These are phyloP conservation scores for Coelinius sp. DNA, from an alignment of 2,888 invertebrate genomes.

Conservation along the genomic window DNA sequence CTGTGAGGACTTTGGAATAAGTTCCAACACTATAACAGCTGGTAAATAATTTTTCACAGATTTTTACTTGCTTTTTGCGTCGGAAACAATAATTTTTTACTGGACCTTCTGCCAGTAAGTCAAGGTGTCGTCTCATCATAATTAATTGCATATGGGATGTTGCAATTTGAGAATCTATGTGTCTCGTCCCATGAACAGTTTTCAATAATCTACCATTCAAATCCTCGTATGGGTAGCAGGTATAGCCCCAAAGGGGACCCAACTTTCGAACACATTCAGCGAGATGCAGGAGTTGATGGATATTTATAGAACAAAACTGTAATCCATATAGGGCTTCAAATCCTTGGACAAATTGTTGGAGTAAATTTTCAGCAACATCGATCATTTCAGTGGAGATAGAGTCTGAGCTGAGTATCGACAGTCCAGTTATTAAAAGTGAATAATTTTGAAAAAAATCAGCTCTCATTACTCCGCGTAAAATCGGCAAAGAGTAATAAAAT, in stretches of 20 bases:
- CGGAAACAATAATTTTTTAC: slow-evolving; percentile 38
- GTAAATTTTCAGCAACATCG: slow-evolving; percentile 22
- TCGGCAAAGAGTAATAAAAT: slow-evolving; percentile 38
- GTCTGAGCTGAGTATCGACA: slow-evolving; percentile 34
- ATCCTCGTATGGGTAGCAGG: slow-evolving; percentile 44
- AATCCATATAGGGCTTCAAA: slow-evolving; percentile 39
- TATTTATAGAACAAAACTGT: slow-evolving; percentile 40
- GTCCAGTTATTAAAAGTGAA: slow-evolving; percentile 14
- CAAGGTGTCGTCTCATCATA: slow-evolving; percentile 26
- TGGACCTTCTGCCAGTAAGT: slow-evolving; percentile 32
- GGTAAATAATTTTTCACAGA: slow-evolving; percentile 33
- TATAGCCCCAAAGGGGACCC: slow-evolving; percentile 43
- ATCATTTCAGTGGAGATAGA: slow-evolving; percentile 25
- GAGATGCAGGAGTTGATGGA: slow-evolving; percentile 41
- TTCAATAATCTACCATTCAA: slow-evolving; percentile 40
- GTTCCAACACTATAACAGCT: slow-evolving; percentile 39
- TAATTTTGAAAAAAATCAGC: slow-evolving; percentile 37
- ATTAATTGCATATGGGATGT: slow-evolving; percentile 34
- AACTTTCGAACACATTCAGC: slow-evolving; percentile 32
- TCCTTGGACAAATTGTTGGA: slow-evolving; percentile 39
- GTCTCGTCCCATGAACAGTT: slow-evolving; percentile 40
- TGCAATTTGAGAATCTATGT: slow-evolving; percentile 43
- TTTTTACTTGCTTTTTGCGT: slow-evolving; percentile 39
- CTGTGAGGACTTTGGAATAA: slow-evolving; percentile 13
- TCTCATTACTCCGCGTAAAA: slow-evolving; percentile 36